phyloP scores from a whole-genome alignment of 2,113 vertebrate genomes.

The Nesospiza acunhae region DNA sequence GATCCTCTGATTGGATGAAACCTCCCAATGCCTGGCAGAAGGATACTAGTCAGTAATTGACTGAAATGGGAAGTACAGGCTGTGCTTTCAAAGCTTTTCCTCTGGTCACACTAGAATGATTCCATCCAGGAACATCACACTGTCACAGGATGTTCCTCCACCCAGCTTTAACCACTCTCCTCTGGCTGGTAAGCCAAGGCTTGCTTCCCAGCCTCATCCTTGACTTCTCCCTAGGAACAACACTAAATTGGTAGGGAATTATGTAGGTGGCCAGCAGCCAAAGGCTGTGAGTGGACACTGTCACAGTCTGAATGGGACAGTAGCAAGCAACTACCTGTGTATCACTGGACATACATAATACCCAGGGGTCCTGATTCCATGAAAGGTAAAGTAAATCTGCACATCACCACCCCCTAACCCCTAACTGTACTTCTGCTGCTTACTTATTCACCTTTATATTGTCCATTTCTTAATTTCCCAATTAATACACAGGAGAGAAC shows the following conservation, averaged over 20 bases:
- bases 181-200: neutral
- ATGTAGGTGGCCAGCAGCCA: neutral
- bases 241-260: neutral
- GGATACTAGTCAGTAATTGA: neutral
- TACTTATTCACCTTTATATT: neutral
- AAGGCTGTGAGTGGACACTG: neutral
- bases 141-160: neutral
- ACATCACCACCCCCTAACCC: neutral
- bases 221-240: neutral
- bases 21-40: neutral
- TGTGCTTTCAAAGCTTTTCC: neutral
- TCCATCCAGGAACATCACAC: neutral
- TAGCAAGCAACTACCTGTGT: neutral
- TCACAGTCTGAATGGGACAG: neutral
- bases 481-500: neutral
- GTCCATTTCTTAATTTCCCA: neutral
- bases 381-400: neutral
- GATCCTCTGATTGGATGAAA: neutral
- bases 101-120: neutral
- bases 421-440: neutral
- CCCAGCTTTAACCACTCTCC: neutral
- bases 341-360: neutral
- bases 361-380: neutral
- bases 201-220: neutral
- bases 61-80: neutral